Percentiles rank a stretch among this genome's conserved stretches.
These are phyloP conservation scores for Pteruthius melanotis DNA, from an alignment of 2,113 vertebrate genomes.

Conservation along the genomic window DNA sequence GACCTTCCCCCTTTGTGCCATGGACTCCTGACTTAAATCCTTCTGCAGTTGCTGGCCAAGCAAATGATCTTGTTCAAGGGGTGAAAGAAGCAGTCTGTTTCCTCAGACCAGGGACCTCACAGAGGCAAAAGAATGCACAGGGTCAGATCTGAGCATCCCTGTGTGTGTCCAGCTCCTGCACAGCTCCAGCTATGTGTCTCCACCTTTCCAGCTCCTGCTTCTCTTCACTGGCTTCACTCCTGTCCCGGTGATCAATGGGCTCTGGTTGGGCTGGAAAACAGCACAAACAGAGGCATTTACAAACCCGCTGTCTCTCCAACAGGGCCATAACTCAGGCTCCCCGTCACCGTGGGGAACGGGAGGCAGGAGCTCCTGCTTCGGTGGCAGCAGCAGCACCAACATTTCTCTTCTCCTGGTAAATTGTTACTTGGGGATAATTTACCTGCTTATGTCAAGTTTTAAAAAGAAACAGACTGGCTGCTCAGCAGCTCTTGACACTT, in stretches of 20 bases:
- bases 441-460: constrained; percentile 21
- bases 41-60: not conserved
- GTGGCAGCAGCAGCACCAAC: not conserved
- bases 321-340: constrained; percentile 37
- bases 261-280: not conserved
- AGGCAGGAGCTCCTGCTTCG: not conserved
- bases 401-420: not conserved
- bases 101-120: not conserved
- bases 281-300: constrained; percentile 46
- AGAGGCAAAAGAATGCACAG: not conserved
- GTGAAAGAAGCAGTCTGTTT: not conserved
- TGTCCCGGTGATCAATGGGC: not conserved
- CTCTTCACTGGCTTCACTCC: not conserved
- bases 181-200: fast-evolving
- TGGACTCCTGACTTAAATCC: not conserved
- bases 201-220: not conserved
- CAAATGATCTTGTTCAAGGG: not conserved
- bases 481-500: not conserved
- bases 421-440: constrained; percentile 34
- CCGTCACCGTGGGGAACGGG: not conserved
- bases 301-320: constrained; percentile 9
- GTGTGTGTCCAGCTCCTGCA: not conserved
- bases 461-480: not conserved
- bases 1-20: fast-evolving
- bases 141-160: not conserved